Evolutionary conservation across 2,888 invertebrate genomes (phyloP).

Genomic region (Eristalis intricaria): DNA sequence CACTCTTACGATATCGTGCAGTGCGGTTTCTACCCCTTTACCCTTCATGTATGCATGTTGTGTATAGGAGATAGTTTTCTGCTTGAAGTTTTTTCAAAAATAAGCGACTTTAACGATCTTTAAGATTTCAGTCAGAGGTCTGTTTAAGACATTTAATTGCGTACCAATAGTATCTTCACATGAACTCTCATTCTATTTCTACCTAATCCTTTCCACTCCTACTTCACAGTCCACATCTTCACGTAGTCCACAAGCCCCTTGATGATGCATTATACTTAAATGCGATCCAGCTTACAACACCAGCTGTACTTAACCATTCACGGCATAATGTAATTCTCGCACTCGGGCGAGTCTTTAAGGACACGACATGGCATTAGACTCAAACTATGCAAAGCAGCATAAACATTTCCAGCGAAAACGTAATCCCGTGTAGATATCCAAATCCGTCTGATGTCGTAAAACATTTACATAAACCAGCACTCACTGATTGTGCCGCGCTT

Average conservation of each 20-base stretch:
- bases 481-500: conserved; percentile 15
- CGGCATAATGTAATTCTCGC: background rate
- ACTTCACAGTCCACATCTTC: background rate
- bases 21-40: no score
- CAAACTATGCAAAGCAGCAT: background rate
- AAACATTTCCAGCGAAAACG: background rate
- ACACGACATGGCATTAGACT: background rate
- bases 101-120: no score
- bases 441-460: conserved; percentile 19
- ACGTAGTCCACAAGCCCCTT: background rate
- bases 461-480: conserved; percentile 41
- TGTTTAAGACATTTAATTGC: no score
- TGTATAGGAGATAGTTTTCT: no score
- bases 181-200: background rate
- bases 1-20: no score
- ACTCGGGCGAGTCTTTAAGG: background rate
- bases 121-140: no score
- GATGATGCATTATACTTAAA: background rate
- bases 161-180: no score
- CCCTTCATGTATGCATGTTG: no score
- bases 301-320: background rate
- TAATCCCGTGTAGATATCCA: conserved; percentile 31
- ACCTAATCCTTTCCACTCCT: background rate
- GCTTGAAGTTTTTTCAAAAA: no score
- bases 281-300: background rate